Base-by-base conservation (phyloP, 1,140 invertebrate species). In the Andrena cerasifolii region DNA sequence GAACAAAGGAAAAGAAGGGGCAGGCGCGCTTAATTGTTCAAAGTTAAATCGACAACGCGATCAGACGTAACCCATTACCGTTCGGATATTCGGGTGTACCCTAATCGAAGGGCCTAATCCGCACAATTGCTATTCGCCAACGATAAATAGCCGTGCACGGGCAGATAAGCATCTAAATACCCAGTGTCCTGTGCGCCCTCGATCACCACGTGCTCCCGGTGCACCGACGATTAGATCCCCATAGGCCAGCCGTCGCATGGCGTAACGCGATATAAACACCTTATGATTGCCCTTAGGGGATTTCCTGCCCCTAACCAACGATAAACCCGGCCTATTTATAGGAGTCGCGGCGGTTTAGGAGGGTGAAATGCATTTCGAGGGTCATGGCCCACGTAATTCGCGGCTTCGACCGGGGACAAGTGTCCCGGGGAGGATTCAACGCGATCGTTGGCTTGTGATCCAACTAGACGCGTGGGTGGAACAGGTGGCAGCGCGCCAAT, bases 221-320 rank as follows among this genome's bases (percentile, higher is more conserved):
- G 59, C 26, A 26, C 16, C 58, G 70, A 67, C 82, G 79, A 85
- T 85, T 81, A 84, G 74, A 65, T 45, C 5, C 67, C 53, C 5
- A 24, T 68, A 45, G 24, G 36, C 43, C 54, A 36, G 6, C 16
- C 53, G 61, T 79, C 47, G 65, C 49, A 45, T 53, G 31, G 63
- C 56, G 78, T 81, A 68, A 84, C 45, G 82, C 59, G 66, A 82
- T 84, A 85, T 84, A 85, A 84, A 85, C 74, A 84, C 82, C 83
- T 85, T 85, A 85, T 85, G 74, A 85, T 85, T 75, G 74, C 82
- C 74, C 82, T 72, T 84, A 53, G 73, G 83, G 74, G 74, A 84
- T 72, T 45, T 49, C 59, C 28, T 36, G 26, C 66, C 58, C n/a
- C 83, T 36, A 21, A n/a, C 76, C 61, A 56, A 78, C 82, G 82